phyloP scores from a whole-genome alignment of 2,797 vertebrate species.

The Brotula barbata region DNA sequence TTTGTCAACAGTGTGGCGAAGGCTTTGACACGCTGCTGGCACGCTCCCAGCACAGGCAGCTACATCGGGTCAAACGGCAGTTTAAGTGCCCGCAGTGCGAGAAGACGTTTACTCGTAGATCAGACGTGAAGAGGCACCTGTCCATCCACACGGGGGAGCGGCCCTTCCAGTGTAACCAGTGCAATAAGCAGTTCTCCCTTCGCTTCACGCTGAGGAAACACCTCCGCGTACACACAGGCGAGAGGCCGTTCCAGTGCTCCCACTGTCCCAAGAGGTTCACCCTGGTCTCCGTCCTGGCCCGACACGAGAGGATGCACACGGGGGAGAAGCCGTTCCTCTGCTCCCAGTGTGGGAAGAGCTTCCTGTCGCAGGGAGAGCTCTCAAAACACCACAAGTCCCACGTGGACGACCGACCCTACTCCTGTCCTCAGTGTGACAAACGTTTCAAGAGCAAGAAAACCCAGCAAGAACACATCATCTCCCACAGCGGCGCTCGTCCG shows the following conservation, averaged over 20 bases:
- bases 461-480: slow-evolving; percentile 80
- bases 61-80: slow-evolving; percentile 65
- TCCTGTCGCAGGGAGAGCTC: slow-evolving; percentile 79
- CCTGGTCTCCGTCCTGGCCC: slow-evolving; percentile 72
- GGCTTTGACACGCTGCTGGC: slow-evolving; percentile 75
- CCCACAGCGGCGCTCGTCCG: slow-evolving; percentile 83
- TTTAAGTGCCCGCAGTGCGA: slow-evolving; percentile 79
- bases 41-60: slow-evolving; percentile 74
- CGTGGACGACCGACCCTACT: slow-evolving; percentile 72
- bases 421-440: slow-evolving; percentile 76
- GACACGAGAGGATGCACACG: slow-evolving; percentile 82
- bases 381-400: slow-evolving; percentile 79
- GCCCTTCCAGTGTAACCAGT: slow-evolving; percentile 74
- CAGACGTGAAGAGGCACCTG: slow-evolving; percentile 77
- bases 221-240: slow-evolving; percentile 74
- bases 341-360: slow-evolving; percentile 80
- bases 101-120: slow-evolving; percentile 76
- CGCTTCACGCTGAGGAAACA: slow-evolving; percentile 77
- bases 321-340: slow-evolving; percentile 83
- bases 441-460: slow-evolving; percentile 79
- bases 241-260: slow-evolving; percentile 77
- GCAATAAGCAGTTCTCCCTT: slow-evolving; percentile 73
- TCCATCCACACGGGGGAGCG: slow-evolving; percentile 77
- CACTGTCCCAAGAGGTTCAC: slow-evolving; percentile 80
- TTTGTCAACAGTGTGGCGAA: slow-evolving; percentile 77